phyloP scores from a whole-genome alignment of 2,113 vertebrate species.

The Oceanodroma tethys region DNA sequence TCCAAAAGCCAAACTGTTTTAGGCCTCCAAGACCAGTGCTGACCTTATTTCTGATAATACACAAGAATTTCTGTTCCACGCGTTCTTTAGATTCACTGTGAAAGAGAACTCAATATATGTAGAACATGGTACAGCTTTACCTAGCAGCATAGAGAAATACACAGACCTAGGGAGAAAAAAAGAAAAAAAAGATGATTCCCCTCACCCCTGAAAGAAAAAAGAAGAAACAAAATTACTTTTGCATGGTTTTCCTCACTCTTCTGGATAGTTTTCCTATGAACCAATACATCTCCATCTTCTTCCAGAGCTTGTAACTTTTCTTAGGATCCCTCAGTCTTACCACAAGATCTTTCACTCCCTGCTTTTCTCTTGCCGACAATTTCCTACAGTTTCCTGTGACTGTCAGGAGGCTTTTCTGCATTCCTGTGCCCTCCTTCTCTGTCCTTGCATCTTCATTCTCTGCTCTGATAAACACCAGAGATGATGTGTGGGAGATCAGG shows the following conservation, averaged over 20 bases:
- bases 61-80: accelerated
- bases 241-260: not conserved
- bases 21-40: not conserved
- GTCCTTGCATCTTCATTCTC: not conserved
- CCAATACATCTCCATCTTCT: not conserved
- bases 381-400: too few relatives aligned
- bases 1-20: not conserved
- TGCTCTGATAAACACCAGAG: not conserved
- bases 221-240: accelerated
- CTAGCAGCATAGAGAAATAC: not conserved
- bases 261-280: not conserved
- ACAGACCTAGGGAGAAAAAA: accelerated
- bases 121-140: not conserved
- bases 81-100: not conserved
- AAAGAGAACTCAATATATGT: not conserved
- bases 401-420: not conserved
- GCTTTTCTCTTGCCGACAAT: not conserved
- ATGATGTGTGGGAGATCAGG: not conserved
- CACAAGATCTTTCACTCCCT: not conserved
- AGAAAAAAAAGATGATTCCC: not conserved
- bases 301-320: not conserved
- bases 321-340: not conserved
- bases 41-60: not conserved
- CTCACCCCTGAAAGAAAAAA: not conserved
- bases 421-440: not conserved